Evolutionary conservation across 2,888 invertebrate genomes (phyloP).

Genomic region (Oscheius sp.): DNA sequence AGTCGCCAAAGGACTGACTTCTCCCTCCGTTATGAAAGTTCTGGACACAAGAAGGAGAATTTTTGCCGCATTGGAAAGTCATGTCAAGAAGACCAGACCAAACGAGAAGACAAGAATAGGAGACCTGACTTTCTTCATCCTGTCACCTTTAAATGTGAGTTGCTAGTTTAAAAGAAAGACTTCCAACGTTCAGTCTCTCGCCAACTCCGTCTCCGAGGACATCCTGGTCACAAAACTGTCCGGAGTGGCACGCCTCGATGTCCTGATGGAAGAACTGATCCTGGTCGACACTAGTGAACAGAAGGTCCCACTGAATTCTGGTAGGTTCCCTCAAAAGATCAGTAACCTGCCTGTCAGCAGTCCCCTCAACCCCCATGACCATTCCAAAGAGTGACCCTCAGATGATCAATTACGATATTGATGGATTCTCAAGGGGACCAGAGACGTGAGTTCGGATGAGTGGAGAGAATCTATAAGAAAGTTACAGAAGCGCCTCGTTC

Average conservation of each 20-base stretch:
- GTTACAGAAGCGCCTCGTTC: background rate
- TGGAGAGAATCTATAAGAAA: too few species aligned
- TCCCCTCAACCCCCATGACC: background rate
- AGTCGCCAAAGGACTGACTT: slow-evolving; percentile 86
- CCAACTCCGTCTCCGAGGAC: slow-evolving; percentile 70
- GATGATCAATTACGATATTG: slow-evolving; percentile 9
- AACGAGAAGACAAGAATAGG: slow-evolving; percentile 94
- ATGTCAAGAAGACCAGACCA: slow-evolving; percentile 87
- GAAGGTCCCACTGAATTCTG: slow-evolving; percentile 2
- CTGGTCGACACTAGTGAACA: slow-evolving; percentile 62
- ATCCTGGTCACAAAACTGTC: slow-evolving; percentile 70
- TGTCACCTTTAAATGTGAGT: slow-evolving; percentile 67
- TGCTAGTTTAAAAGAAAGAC: background rate
- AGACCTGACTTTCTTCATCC: slow-evolving; percentile 79
- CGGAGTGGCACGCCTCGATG: slow-evolving; percentile 69
- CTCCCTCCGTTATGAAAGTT: slow-evolving; percentile 83
- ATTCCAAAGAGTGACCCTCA: slow-evolving; percentile 21
- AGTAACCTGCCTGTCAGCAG: background rate
- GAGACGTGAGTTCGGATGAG: background rate
- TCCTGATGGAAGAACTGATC: slow-evolving; percentile 72
- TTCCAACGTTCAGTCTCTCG: slow-evolving; percentile 55
- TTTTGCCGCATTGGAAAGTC: slow-evolving; percentile 93
- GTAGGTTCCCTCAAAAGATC: background rate
- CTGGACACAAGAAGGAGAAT: slow-evolving; percentile 91
- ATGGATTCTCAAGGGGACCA: slow-evolving; percentile 3